Evolutionary conservation across 1,140 invertebrate genomes (phyloP), one percentile per base, ranked within the genome.

Genomic region (Drosophila eugracilis): DNA sequence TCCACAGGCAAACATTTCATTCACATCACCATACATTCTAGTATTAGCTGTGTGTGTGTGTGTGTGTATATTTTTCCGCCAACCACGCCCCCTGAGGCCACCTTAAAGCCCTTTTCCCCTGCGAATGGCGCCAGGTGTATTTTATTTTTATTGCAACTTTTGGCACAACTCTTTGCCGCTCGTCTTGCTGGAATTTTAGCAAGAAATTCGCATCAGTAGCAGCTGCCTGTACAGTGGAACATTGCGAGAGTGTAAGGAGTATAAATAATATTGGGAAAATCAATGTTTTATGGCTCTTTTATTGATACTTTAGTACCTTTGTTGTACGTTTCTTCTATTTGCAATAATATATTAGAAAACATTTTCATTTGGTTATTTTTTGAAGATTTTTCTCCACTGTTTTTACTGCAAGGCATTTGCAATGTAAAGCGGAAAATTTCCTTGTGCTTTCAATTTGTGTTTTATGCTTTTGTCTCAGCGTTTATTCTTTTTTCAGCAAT

Each of bases 121-220:
- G 63, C 36, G 75, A 63, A 54, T 22, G 42, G 57, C 39, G 41
- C 24, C 80, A 85, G 80, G 80, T 85, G 80, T 72, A 36, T 79
- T 85, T 85, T 85, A 85, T 79, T 76, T 84, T 85, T 85, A 85
- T 85, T 54, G 62, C 66, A 78, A 50, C 48, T 78, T 52, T 69
- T 36, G 65, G 65, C 65, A 67, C 78, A 74, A 60, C 69, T 70
- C 49, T 53, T 72, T 84, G 58, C 34, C 28, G 37, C 54, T 49
- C 62, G 63, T 65, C 54, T 69, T 49, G 36, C 41, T 65, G 37
- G 52, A 49, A 70, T 75, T 78, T 84, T 85, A 73, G 60, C 71
- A 75, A 84, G 70, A 78, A 84, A 75, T 52, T 75, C 80, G 71
- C 80, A 85, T 85, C 83, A 85, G 80, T 85, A 85, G 80, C 80